phyloP scores from a whole-genome alignment of 2,113 vertebrate species.

The Circaetus cinerascens region DNA sequence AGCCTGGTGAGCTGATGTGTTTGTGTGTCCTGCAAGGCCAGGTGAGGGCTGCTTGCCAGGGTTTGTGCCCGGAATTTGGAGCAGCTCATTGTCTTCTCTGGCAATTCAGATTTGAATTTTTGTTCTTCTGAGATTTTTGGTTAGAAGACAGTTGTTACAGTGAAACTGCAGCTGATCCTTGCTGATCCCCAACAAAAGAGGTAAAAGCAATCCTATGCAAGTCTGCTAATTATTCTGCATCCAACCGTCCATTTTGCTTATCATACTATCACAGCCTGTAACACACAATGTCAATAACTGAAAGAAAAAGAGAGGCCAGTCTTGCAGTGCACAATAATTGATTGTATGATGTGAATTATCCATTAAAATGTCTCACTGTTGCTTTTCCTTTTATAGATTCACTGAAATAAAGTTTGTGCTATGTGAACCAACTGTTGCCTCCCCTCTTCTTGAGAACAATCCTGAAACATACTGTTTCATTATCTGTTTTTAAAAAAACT shows the following conservation, averaged over 20 bases:
- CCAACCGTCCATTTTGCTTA: background rate
- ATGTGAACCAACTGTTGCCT: background rate
- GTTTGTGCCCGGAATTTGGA: background rate
- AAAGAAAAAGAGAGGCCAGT: background rate
- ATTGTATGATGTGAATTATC: constrained; percentile 12
- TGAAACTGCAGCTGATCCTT: background rate
- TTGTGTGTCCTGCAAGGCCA: background rate
- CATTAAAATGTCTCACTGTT: background rate
- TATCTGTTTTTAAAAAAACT: background rate
- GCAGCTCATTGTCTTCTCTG: background rate
- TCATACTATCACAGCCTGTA: background rate
- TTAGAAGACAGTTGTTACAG: background rate
- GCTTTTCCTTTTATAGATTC: background rate
- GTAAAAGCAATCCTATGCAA: background rate
- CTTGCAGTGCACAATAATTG: constrained; percentile 17
- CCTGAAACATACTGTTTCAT: background rate
- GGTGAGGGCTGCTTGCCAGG: background rate
- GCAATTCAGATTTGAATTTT: background rate
- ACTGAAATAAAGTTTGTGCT: background rate
- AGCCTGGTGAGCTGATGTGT: background rate
- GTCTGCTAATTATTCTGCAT: background rate
- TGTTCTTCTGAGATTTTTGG: background rate
- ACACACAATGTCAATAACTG: background rate
- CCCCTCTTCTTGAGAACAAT: background rate
- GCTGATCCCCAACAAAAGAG: background rate